Base-by-base conservation (phyloP, 2,888 invertebrate species). In the Ctenicera cuprea region DNA sequence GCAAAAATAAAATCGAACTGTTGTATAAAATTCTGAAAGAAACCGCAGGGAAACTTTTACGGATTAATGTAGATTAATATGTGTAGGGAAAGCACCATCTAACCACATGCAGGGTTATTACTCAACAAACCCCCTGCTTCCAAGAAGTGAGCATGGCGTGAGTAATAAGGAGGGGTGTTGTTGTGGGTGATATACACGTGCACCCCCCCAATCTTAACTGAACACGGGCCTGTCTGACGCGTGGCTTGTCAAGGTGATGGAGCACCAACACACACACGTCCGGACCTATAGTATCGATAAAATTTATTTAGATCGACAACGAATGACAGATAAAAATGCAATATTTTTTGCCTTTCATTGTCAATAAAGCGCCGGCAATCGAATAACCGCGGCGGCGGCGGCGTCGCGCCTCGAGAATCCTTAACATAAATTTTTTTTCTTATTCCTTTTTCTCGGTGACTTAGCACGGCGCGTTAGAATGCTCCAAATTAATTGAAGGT, bases 91-190 rank as follows among this genome's bases (percentile, higher is more conserved):
- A 22, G 61, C 38, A 14, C 5, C 43, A 30, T 61, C 22, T 43
- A 64, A 54, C 70, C 70, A 57, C 64, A 63, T 65, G 59, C 57
- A 26, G 30, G 48, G 38, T 20, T 71, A 72, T 72, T 66, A 72
- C 52, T 72, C 66, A 72, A 41, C 65, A 48, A 52, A 50, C 61
- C 69, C 68, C 73, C 68, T 54, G 33, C 43, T 72, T 73, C 64
- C 57, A 48, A 52, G 65, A 70, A 66, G 33, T 43, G 54, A 37
- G 16, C 48, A 50, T 69, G 66, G 54, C 74, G 65, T 73, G 70
- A 64, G 68, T 73, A 74, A 71, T 57, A 71, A 65, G 54, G 59
- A 52, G 62, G 69, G 73, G 57, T 45, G 65, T 65, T 69, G 43
- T 68, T 38, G 64, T 20, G 67, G 62, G 50, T 64, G 72, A 48